A percentile compares a stretch with the other conserved stretches of the same genome.
Conservation (phyloP, 2,113 vertebrate species). For the Pangasianodon gigas region DNA sequence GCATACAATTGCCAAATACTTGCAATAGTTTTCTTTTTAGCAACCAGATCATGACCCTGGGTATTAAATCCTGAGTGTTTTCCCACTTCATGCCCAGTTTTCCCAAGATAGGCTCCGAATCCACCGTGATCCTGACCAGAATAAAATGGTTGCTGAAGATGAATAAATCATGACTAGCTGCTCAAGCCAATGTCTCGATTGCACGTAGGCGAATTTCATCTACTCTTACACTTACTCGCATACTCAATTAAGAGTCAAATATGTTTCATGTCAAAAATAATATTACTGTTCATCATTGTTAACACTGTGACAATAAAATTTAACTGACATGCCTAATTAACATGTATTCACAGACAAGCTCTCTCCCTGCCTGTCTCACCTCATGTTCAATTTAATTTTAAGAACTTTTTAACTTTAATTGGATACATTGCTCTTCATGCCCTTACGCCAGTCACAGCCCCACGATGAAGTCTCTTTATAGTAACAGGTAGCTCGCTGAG, state of each 20-base stretch:
- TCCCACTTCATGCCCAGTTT: neutral
- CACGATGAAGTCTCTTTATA: slow-evolving; percentile 32
- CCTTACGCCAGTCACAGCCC: slow-evolving; percentile 21
- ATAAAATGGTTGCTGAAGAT: neutral
- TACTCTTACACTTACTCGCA: too few relatives aligned
- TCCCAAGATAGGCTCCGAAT: neutral
- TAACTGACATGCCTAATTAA: neutral
- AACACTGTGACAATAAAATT: neutral
- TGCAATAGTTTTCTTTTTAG: neutral
- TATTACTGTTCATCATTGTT: neutral
- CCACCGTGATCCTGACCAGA: neutral
- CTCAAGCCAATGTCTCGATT: neutral
- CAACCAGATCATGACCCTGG: neutral
- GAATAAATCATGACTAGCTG: neutral
- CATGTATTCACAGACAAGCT: neutral
- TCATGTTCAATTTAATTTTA: neutral
- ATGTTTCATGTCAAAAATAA: neutral
- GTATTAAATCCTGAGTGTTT: neutral
- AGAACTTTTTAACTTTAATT: slow-evolving; percentile 6
- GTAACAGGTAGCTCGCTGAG: slow-evolving; percentile 29
- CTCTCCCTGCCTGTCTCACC: neutral
- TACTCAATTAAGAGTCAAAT: neutral
- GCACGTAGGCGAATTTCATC: neutral
- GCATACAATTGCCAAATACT: neutral
- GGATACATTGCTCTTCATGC: neutral